Conservation (phyloP, 1,140 invertebrate species). For the Sipha flava region DNA sequence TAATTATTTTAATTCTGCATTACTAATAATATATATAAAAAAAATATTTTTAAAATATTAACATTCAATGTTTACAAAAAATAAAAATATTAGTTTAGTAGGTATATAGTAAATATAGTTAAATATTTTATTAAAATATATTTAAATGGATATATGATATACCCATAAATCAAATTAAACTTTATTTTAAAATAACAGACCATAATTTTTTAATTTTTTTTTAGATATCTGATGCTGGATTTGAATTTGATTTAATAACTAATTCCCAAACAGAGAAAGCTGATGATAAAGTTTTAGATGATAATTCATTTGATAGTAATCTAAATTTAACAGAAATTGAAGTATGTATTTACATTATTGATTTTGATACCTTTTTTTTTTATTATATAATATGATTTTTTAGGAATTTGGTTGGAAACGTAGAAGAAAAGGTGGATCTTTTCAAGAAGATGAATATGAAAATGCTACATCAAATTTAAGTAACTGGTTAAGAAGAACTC, state of each 20-base stretch:
- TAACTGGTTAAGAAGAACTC: slow-evolving; percentile 14
- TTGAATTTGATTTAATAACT: slow-evolving; percentile 50
- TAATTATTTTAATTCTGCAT: too few species aligned
- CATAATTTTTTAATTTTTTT: slow-evolving; percentile 34
- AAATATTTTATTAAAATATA: too few species aligned
- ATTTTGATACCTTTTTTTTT: not conserved
- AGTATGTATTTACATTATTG: not conserved
- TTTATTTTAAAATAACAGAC: slow-evolving; percentile 31
- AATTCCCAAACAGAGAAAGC: not conserved
- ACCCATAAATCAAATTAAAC: too few species aligned
- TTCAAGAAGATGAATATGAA: slow-evolving; percentile 29
- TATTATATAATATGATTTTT: not conserved
- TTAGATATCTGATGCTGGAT: slow-evolving; percentile 54
- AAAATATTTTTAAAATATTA: too few species aligned
- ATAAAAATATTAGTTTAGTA: too few species aligned
- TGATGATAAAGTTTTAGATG: slow-evolving; percentile 12
- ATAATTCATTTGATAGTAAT: not conserved
- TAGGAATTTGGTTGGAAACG: slow-evolving; percentile 22
- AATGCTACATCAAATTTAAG: slow-evolving; percentile 19
- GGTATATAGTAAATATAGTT: too few species aligned
- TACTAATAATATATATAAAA: too few species aligned
- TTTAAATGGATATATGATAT: too few species aligned
- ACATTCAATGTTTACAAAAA: too few species aligned
- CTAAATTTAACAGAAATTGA: not conserved
- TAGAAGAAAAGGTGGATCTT: slow-evolving; percentile 7